Base-by-base conservation (phyloP, 1,140 invertebrate species). In the Diuraphis noxia region DNA sequence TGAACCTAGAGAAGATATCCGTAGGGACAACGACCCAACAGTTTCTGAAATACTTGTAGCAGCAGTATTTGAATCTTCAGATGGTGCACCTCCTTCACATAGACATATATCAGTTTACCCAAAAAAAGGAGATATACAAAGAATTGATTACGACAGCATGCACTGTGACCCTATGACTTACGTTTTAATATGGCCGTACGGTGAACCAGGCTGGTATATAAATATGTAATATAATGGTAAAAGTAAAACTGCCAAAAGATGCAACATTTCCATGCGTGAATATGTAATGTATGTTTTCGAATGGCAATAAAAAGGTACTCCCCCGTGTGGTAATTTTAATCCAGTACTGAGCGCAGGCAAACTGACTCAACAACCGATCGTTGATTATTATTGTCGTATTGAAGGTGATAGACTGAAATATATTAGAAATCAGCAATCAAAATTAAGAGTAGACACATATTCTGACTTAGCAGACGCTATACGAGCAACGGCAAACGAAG, bases 401-500 rank as follows among this genome's bases (percentile, higher is more conserved):
- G 49, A 88, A 88, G 49, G 46, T 40, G 49, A 88, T 56, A 88
- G 87, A 88, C 40, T 88, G 34, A 88, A 88, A 56, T 88, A 56
- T 40, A 56, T 56, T 52, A n/a, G 87, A 46, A 92, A 94, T 92
- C 94, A 94, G 93, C 21, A 19, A 0, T 93, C 94, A 92, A 92
- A 94, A 89, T 92, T 52, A 52, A 25, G 93, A 72, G 93, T 93
- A 34, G 94, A 94, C 92, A 92, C 93, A 34, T 94, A 94, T 79
- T 79, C 36, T 41, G 40, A 43, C 34, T 79, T 82, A 82, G 34
- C 52, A 43, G 89, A 91, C 72, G 34, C 34, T 41, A 46, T 72
- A 91, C 56, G n/a, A 63, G 56, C n/a, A 63, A 63, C 8, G 56
- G 36, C 79, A 81, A 34, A 40, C 38, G 34, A 81, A 23, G 7